phyloP scores from a whole-genome alignment of 2,113 vertebrate species.

The Erpornis zantholeuca region DNA sequence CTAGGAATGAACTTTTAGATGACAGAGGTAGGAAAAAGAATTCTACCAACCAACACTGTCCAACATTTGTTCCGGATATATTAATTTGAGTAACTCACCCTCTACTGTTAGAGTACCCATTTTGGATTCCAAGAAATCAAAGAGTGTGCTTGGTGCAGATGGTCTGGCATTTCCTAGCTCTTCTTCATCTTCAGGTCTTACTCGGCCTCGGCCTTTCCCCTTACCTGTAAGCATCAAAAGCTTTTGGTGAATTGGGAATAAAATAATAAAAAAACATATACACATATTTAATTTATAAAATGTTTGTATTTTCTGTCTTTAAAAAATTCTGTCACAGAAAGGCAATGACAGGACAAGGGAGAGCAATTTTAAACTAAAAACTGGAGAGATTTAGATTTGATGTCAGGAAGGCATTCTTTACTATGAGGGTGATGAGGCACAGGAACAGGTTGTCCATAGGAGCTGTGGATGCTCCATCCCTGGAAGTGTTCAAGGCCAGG shows the following conservation, averaged over 20 bases:
- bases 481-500: background rate
- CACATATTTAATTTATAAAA: background rate
- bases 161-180: constrained; percentile 86
- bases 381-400: background rate
- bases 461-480: background rate
- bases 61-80: background rate
- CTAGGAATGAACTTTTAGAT: background rate
- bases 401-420: background rate
- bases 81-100: constrained; percentile 72
- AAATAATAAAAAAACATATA: background rate
- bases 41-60: background rate
- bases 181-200: constrained; percentile 86
- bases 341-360: background rate
- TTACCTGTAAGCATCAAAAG: constrained; percentile 70
- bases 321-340: background rate
- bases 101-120: constrained; percentile 91
- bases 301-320: background rate
- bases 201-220: constrained; percentile 87
- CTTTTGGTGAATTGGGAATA: background rate
- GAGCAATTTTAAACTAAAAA: background rate
- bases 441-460: background rate
- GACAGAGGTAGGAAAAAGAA: background rate
- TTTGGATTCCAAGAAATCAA: constrained; percentile 96
- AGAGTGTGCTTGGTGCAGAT: constrained; percentile 93
- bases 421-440: background rate